A percentile compares a stretch with the other conserved stretches of the same genome.
phyloP scores from a whole-genome alignment of 2,888 invertebrate species.

The Drosophila seclusa region DNA sequence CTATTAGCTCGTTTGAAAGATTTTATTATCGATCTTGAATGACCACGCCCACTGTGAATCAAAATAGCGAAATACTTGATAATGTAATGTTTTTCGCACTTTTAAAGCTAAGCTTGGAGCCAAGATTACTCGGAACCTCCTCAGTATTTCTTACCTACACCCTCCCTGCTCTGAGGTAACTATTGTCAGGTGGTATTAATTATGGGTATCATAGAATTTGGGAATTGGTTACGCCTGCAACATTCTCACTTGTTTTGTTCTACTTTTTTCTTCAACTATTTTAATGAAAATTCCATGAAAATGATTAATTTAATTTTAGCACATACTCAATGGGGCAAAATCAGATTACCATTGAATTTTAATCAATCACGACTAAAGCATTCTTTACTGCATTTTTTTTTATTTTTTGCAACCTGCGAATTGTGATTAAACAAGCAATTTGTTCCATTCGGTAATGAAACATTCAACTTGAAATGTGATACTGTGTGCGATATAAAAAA shows the following conservation, averaged over 20 bases:
- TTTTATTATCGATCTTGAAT: too few relatives aligned
- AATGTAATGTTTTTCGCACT: too few relatives aligned
- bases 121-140: background rate
- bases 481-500: background rate
- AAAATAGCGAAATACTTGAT: too few relatives aligned
- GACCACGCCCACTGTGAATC: too few relatives aligned
- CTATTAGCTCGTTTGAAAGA: background rate
- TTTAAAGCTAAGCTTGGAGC: background rate
- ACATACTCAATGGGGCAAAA: background rate
- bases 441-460: background rate
- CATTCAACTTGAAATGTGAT: conserved; percentile 8
- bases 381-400: background rate
- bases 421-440: background rate
- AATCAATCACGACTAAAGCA: background rate
- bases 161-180: background rate
- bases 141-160: background rate
- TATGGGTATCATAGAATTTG: background rate
- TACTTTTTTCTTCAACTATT: background rate
- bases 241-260: background rate
- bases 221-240: background rate
- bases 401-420: background rate
- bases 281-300: background rate
- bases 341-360: background rate
- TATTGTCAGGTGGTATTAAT: background rate
- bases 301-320: background rate